phyloP scores from a whole-genome alignment of 2,797 vertebrate genomes.

The Enteromius mattozi region DNA sequence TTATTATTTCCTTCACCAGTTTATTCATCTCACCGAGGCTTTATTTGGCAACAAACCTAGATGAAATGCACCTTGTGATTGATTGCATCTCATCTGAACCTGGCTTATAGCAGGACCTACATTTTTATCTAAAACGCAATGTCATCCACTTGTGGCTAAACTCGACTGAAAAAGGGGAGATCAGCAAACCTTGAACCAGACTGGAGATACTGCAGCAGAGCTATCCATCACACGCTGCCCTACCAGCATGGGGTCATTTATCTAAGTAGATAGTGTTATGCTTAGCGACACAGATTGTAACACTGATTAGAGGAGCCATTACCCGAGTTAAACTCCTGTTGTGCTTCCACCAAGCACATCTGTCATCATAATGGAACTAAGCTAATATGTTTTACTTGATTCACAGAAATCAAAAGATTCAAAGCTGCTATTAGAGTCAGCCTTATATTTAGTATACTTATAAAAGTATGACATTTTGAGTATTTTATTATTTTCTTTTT shows the following conservation, averaged over 20 bases:
- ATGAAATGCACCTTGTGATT: conserved; percentile 29
- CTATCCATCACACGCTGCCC: conserved; percentile 43
- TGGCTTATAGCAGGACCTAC: conserved; percentile 19
- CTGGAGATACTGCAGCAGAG: conserved; percentile 18
- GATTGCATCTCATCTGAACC: conserved; percentile 10
- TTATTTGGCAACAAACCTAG: conserved; percentile 7
- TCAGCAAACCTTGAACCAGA: conserved; percentile 17
- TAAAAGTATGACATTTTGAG: background rate
- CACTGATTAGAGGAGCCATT: conserved; percentile 32
- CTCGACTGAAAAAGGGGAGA: conserved; percentile 1
- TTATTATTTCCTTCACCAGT: background rate
- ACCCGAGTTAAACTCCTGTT: conserved; percentile 6
- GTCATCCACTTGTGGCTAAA: background rate
- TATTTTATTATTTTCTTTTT: background rate
- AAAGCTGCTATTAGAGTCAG: background rate
- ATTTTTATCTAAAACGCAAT: conserved; percentile 7
- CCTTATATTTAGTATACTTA: background rate
- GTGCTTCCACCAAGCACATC: background rate
- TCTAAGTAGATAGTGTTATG: conserved; percentile 14
- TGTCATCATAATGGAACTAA: background rate
- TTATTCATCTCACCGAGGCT: background rate
- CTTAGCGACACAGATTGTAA: conserved; percentile 9
- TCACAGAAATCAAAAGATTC: background rate
- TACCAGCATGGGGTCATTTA: conserved; percentile 14
- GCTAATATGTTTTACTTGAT: background rate